These are phyloP conservation scores for Radopholus similis DNA, from an alignment of 1,140 invertebrate genomes.

Conservation along the genomic window DNA sequence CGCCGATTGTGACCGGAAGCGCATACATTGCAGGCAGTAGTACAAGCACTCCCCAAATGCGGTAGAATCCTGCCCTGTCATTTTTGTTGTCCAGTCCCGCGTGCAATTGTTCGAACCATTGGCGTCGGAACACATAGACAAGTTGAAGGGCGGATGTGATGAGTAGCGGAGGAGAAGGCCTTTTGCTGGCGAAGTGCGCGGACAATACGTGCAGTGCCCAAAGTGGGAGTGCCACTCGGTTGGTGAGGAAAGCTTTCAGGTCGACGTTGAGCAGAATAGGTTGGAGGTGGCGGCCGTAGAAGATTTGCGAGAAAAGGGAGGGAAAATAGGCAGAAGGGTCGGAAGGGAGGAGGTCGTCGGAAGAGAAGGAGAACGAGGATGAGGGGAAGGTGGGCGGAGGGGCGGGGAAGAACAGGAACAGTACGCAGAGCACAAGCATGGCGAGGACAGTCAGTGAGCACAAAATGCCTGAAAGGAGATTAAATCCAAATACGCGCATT, in stretches of 20 bases:
- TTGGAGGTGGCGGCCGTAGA: slow-evolving; percentile 37
- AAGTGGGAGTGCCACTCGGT: slow-evolving; percentile 28
- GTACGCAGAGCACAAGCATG: background rate
- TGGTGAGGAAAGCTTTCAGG: slow-evolving; percentile 41
- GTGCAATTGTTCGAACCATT: slow-evolving; percentile 30
- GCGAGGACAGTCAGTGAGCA: slow-evolving; percentile 7
- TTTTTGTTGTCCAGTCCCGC: slow-evolving; percentile 34
- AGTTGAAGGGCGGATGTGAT: slow-evolving; percentile 27
- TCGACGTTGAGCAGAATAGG: slow-evolving; percentile 38
- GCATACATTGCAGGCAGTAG: slow-evolving; percentile 39
- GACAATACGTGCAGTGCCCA: slow-evolving; percentile 39
- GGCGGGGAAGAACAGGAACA: background rate
- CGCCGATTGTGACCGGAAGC: slow-evolving; percentile 30
- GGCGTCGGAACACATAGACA: slow-evolving; percentile 30
- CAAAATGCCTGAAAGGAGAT: too few relatives aligned
- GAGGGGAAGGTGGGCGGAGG: background rate
- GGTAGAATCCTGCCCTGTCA: slow-evolving; percentile 44
- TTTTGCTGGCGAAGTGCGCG: slow-evolving; percentile 14
- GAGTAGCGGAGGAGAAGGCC: slow-evolving; percentile 1
- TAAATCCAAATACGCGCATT: too few relatives aligned
- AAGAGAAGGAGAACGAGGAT: background rate
- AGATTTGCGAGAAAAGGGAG: slow-evolving; percentile 32
- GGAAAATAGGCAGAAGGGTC: slow-evolving; percentile 18
- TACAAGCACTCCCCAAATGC: slow-evolving; percentile 41
- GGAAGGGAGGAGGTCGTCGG: background rate